Conservation (phyloP, 92 coral and sea anemone species). For the Muricea muricata region DNA sequence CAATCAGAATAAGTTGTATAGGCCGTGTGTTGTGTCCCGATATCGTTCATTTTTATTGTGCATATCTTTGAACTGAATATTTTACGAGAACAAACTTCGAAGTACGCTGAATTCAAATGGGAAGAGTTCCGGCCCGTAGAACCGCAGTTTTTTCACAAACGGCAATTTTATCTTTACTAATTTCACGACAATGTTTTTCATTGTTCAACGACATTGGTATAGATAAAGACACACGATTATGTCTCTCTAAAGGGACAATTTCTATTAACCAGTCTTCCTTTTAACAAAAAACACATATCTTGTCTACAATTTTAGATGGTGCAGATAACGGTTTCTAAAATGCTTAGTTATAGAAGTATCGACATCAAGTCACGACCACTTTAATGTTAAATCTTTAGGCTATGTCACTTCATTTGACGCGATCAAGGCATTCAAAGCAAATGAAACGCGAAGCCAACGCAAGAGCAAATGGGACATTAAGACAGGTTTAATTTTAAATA, state of each 20-base stretch:
- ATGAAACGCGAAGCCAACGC: not conserved
- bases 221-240: not conserved
- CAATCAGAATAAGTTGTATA: no score
- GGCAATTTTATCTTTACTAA: not conserved
- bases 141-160: not conserved
- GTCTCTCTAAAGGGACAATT: not conserved
- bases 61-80: not conserved
- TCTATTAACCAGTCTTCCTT: constrained; percentile 3
- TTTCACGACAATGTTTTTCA: constrained; percentile 1
- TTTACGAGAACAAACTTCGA: not conserved
- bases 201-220: not conserved
- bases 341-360: not conserved
- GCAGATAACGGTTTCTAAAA: constrained; percentile 2
- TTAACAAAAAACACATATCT: not conserved
- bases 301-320: not conserved
- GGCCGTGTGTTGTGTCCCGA: not conserved
- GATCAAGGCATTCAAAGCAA: not conserved
- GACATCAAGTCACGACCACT: not conserved
- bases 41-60: not conserved
- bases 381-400: not conserved
- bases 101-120: not conserved
- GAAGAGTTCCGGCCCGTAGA: not conserved
- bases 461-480: no score
- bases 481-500: no score
- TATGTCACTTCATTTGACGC: not conserved